These are phyloP conservation scores for Volucella inanis DNA, from an alignment of 2,888 invertebrate species.

Conservation along the genomic window DNA sequence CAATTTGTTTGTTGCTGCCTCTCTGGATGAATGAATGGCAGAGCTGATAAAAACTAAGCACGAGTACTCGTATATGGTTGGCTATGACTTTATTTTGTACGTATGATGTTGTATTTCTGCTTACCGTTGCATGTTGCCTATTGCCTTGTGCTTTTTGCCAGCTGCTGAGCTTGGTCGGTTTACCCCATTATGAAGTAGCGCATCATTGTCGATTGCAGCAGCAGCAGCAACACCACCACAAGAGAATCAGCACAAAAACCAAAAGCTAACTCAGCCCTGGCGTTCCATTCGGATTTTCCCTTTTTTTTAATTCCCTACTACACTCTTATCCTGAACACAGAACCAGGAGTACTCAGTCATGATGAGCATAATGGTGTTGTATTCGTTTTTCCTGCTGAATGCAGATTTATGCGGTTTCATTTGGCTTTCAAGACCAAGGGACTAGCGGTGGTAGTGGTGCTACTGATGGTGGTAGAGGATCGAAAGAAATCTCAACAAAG, in stretches of 20 bases:
- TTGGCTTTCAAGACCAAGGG: constrained; percentile 59
- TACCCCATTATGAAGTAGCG: constrained; percentile 5
- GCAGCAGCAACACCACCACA: constrained; percentile 10
- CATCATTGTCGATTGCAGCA: constrained; percentile 45
- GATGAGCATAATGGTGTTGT: constrained; percentile 71
- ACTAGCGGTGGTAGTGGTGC: neutral
- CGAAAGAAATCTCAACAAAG: constrained; percentile 10
- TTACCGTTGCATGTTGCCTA: no score
- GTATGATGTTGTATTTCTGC: neutral
- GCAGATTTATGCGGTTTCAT: constrained; percentile 66
- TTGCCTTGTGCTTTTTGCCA: no score
- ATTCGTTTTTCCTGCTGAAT: constrained; percentile 70
- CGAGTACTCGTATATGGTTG: no score
- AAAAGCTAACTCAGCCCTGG: constrained; percentile 22
- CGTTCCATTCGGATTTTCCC: neutral
- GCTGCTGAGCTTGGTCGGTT: neutral
- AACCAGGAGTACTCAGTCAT: constrained; percentile 19
- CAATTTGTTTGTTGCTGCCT: constrained; percentile 57
- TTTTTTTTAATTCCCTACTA: neutral
- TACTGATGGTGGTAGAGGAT: neutral
- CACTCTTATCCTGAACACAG: neutral
- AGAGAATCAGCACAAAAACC: constrained; percentile 1
- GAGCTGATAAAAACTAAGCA: no score
- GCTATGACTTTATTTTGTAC: neutral
- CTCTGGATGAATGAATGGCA: constrained; percentile 6